Evolutionary conservation across 2,797 vertebrate genomes (phyloP).

Genomic region (Sebastes miniatus): DNA sequence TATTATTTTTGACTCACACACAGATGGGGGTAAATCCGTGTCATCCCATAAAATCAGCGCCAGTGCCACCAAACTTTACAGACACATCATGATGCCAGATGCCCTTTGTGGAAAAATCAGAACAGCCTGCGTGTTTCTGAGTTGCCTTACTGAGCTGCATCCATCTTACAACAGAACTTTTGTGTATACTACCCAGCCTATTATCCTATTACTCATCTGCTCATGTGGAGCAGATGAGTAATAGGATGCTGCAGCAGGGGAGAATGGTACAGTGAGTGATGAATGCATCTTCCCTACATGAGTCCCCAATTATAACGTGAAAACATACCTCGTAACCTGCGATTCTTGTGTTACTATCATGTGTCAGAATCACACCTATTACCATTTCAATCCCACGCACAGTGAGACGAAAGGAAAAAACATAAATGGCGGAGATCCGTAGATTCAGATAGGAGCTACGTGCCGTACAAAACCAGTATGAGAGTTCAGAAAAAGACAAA

Average conservation of each 20-base stretch:
- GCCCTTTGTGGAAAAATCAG: conserved; percentile 34
- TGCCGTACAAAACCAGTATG: neutral
- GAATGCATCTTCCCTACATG: conserved; percentile 25
- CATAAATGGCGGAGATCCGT: neutral
- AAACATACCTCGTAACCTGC: conserved; percentile 1
- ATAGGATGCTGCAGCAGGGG: conserved; percentile 27
- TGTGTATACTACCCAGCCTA: conserved; percentile 10
- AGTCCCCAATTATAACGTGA: conserved; percentile 18
- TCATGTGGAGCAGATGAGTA: conserved; percentile 33
- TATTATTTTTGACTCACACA: conserved; percentile 37
- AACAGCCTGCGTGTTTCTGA: conserved; percentile 37
- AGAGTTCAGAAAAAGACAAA: neutral
- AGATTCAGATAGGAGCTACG: neutral
- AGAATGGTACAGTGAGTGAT: conserved; percentile 5
- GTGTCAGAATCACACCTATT: conserved; percentile 12
- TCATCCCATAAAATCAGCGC: conserved; percentile 44
- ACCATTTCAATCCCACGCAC: neutral
- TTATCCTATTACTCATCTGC: conserved; percentile 53
- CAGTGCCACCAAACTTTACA: conserved; percentile 41
- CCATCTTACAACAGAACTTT: conserved; percentile 33
- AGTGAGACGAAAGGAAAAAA: neutral
- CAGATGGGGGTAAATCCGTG: conserved; percentile 63
- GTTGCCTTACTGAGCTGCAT: conserved; percentile 24
- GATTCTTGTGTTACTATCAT: neutral
- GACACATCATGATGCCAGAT: conserved; percentile 36